Evolutionary conservation across 2,113 vertebrate genomes (phyloP), one percentile per base, ranked within the genome.

Genomic region (Oncorhynchus tshawytscha): DNA sequence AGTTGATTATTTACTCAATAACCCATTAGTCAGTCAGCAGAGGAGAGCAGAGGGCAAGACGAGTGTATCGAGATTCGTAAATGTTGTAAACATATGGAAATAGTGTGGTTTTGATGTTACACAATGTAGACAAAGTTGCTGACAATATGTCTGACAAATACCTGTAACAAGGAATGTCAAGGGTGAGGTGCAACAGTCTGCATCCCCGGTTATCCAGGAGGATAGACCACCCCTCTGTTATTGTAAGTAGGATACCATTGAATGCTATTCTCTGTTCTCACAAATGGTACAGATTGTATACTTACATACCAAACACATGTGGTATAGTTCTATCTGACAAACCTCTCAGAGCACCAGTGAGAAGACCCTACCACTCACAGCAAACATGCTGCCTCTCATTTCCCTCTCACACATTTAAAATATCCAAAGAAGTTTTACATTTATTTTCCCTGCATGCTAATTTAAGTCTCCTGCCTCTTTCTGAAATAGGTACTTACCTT

Each of bases 1-100:
- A 79, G 87, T 86, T 88, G 82, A 88, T 88, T 75, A 93, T 92
- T 76, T 91, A 85, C 82, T 90, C 82, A 80, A 84, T 90, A 90
- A 91, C 86, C 85, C 65, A 85, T 16, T 83, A 87, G 78, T 86
- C 84, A 89, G 72, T 85, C 81, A 81, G 74, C 8, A 20, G 22
- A 7, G 34, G 39, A 29, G 25, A 13, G 29, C 34, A 74, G 48
- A 75, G 16, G 9, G 18, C 20, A 39, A 62, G 24, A 65, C 2
- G 15, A 73, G 67, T 12, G 16, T 29, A 9, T 29, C 5, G 5
- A 29, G 34, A 12, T 39, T 57, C 57, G 29, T 69, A 7, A 1
- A 25, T n/a, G 12, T 3, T 60, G 70, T 20, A 73, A 18, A 74
- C 34, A 64, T 31, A 75, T 15, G 25, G 25, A 25, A 12, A 31